These are phyloP conservation scores for Tachina lurida DNA, from an alignment of 2,888 invertebrate species.

Conservation along the genomic window DNA sequence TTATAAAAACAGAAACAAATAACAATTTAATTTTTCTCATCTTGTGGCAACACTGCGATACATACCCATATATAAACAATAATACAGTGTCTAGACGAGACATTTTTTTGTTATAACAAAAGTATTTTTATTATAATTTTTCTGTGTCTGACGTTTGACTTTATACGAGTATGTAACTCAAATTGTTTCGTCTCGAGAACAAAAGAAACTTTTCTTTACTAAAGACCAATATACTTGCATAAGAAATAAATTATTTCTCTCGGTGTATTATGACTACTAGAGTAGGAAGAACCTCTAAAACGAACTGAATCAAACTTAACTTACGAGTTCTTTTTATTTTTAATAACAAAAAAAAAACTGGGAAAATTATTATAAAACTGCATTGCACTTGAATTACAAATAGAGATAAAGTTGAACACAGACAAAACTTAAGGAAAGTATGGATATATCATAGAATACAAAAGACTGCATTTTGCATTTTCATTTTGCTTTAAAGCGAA, in stretches of 20 bases:
- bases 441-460: conserved; percentile 23
- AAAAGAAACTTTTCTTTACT: too few species aligned
- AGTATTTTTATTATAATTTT: too few species aligned
- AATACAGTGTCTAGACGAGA: too few species aligned
- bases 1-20: too few species aligned
- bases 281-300: conserved; percentile 27
- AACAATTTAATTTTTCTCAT: too few species aligned
- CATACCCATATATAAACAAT: not conserved
- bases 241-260: not conserved
- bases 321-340: conserved; percentile 13
- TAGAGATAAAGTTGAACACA: conserved; percentile 35
- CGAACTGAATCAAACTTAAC: conserved; percentile 7
- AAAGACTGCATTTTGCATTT: conserved; percentile 21
- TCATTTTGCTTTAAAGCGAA: not conserved
- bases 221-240: not conserved
- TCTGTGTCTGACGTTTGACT: too few species aligned
- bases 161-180: too few species aligned
- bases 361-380: conserved; percentile 38
- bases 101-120: too few species aligned
- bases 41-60: not conserved
- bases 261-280: conserved; percentile 10
- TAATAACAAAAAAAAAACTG: not conserved
- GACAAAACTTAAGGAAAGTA: not conserved
- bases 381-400: conserved; percentile 49
- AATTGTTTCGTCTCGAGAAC: too few species aligned